Percentiles rank a stretch among this genome's conserved stretches.
These are phyloP conservation scores for Spialia ferax DNA, from an alignment of 2,888 invertebrate genomes.

Conservation along the genomic window DNA sequence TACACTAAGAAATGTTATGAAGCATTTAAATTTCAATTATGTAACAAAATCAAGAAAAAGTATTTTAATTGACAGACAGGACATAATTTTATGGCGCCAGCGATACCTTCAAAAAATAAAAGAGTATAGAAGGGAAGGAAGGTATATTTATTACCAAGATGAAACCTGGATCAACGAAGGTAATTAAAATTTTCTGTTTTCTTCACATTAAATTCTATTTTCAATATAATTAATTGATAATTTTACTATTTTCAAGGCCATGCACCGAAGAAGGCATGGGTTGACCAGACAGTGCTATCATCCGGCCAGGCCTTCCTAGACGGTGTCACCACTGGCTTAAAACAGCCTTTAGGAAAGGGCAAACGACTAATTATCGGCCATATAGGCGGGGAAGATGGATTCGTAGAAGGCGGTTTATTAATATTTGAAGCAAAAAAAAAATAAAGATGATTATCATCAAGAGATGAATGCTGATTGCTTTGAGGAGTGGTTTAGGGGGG, in stretches of 20 bases:
- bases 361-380: neutral
- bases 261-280: slow-evolving; percentile 46
- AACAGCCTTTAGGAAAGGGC: neutral
- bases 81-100: slow-evolving; percentile 47
- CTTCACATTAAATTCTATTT: slow-evolving; percentile 40
- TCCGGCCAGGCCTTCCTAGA: slow-evolving; percentile 17
- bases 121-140: slow-evolving; percentile 44
- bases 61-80: slow-evolving; percentile 43
- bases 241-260: slow-evolving; percentile 45
- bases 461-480: slow-evolving; percentile 48
- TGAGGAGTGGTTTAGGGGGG: slow-evolving; percentile 46
- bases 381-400: neutral
- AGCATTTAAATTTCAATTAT: slow-evolving; percentile 42
- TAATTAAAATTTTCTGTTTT: slow-evolving; percentile 44
- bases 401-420: slow-evolving; percentile 23
- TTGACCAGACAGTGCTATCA: slow-evolving; percentile 44
- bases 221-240: slow-evolving; percentile 41
- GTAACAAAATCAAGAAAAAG: slow-evolving; percentile 44
- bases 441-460: slow-evolving; percentile 45
- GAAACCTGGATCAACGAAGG: slow-evolving; percentile 45
- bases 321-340: neutral
- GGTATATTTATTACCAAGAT: slow-evolving; percentile 43
- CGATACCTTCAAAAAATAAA: slow-evolving; percentile 43
- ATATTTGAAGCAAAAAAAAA: slow-evolving; percentile 46
- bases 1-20: slow-evolving; percentile 44